These are phyloP conservation scores for Onthophagus taurus DNA, from an alignment of 1,140 invertebrate species.

Conservation along the genomic window DNA sequence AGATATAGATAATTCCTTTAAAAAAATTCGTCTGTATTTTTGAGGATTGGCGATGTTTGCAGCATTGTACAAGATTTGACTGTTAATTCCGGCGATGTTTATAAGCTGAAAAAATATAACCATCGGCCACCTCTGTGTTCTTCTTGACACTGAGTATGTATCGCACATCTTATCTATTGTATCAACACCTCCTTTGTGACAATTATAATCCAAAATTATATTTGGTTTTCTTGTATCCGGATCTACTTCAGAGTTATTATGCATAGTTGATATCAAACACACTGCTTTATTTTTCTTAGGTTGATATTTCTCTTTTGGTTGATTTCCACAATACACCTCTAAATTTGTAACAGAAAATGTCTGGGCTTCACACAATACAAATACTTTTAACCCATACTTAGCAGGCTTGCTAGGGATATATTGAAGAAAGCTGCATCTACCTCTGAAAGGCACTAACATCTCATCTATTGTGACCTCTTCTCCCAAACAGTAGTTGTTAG, in stretches of 20 bases:
- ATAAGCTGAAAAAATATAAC: slow-evolving; percentile 35
- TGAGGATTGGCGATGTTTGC: slow-evolving; percentile 15
- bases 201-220: slow-evolving; percentile 1
- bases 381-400: slow-evolving; percentile 4
- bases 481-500: no score
- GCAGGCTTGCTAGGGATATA: no score
- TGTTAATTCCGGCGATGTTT: slow-evolving; percentile 42
- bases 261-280: slow-evolving; percentile 1
- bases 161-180: slow-evolving; percentile 1
- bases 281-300: not conserved
- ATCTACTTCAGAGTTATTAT: slow-evolving; percentile 2
- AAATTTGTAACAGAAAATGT: slow-evolving; percentile 29
- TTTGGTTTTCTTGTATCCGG: not conserved
- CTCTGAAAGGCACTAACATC: no score
- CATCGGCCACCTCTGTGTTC: slow-evolving; percentile 29
- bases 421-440: no score
- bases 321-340: slow-evolving; percentile 30
- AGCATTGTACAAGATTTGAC: no score
- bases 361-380: not conserved
- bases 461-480: no score
- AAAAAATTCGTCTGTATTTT: slow-evolving; percentile 36
- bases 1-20: slow-evolving; percentile 36
- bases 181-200: slow-evolving; percentile 1
- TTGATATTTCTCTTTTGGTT: no score
- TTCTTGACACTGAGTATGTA: not conserved